These are phyloP conservation scores for Pangasius djambal DNA, from an alignment of 2,797 vertebrate species.

Conservation along the genomic window DNA sequence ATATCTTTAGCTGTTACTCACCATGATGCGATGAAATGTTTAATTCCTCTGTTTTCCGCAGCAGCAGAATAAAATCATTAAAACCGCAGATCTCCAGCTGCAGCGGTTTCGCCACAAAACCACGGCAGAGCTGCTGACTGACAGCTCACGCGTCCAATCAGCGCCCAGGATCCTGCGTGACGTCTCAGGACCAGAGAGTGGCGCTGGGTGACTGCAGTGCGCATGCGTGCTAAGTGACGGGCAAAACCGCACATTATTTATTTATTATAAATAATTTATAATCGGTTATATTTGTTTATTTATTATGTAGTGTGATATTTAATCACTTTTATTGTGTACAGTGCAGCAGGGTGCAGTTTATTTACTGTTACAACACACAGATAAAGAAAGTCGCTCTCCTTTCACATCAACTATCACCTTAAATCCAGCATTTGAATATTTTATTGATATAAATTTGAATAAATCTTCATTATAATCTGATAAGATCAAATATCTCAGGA, in stretches of 20 bases:
- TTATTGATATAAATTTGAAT: not conserved
- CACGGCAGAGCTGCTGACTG: not conserved
- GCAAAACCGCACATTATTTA: not conserved
- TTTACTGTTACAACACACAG: not conserved
- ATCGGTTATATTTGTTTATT: not conserved
- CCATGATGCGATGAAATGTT: not conserved
- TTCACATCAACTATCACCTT: not conserved
- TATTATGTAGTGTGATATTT: not conserved
- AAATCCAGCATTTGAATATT: not conserved
- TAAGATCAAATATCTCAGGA: not conserved
- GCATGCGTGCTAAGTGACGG: not conserved
- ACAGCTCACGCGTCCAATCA: slow-evolving; percentile 8
- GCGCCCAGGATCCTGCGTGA: not conserved
- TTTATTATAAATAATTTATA: not conserved
- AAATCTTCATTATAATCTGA: not conserved
- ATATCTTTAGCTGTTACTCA: not conserved
- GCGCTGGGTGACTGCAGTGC: not conserved
- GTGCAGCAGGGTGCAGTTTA: not conserved
- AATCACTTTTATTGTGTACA: not conserved
- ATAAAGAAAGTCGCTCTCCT: not conserved
- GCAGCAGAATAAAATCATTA: not conserved
- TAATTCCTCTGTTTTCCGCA: not conserved
- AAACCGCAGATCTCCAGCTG: slow-evolving; percentile 2
- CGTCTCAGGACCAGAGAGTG: not conserved
- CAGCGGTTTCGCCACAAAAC: not conserved